Evolutionary conservation across 2,113 vertebrate genomes (phyloP), one percentile per base, ranked within the genome.

Genomic region (Scatophagus argus): DNA sequence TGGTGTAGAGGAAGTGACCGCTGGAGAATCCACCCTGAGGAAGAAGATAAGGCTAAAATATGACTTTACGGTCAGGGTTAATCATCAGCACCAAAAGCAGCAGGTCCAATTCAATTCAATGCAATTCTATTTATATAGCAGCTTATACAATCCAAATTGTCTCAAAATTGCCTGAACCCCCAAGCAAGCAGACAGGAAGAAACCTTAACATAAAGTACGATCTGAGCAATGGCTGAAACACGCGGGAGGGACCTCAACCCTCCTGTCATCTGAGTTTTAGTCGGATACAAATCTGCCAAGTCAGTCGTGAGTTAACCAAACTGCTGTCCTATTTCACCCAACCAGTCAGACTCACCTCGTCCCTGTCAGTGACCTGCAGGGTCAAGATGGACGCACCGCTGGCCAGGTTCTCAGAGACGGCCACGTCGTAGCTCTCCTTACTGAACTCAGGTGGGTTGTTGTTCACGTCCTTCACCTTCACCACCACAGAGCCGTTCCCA

Each of bases 321-420:
- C n/a, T n/a, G n/a, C n/a, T n/a, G n/a, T n/a, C n/a, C n/a, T n/a
- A n/a, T n/a, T n/a, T n/a, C n/a, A n/a, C n/a, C n/a, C n/a, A n/a
- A n/a, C n/a, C n/a, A n/a, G n/a, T n/a, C n/a, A n/a, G n/a, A n/a
- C 90, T 85, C 77, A 96, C 96, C 95, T 96, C 66, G 0, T 96
- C 94, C 41, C 67, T 90, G 71, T 96, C 95, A 31, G 90, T 86
- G 72, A 95, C 93, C 65, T 76, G 88, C 73, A 96, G 90, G 0
- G 79, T 88, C 8, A 91, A 82, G 75, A 95, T 32, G 51, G 91
- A 88, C 25, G 91, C 86, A 4, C 93, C 95, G 4, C 74, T 71
- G 5, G 85, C 90, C 46, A 95, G 85, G 81, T 95, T 95, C 86
- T 96, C 96, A 70, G 79, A 70, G 47, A 96, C 83, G 16, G 31